These are phyloP conservation scores for Panurus biarmicus DNA, from an alignment of 2,113 vertebrate genomes.

Conservation along the genomic window DNA sequence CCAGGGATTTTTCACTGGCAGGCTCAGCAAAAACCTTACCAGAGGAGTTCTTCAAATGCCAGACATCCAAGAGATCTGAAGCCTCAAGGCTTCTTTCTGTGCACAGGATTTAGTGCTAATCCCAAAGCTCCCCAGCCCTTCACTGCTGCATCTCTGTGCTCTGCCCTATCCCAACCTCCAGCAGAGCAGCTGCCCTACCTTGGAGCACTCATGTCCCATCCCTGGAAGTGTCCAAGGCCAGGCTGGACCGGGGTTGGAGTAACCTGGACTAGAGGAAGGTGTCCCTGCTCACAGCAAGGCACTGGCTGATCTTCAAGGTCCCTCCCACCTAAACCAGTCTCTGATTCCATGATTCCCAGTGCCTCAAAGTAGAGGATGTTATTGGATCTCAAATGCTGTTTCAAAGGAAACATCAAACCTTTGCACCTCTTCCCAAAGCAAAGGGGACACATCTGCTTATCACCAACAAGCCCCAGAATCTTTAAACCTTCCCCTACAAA, in stretches of 20 bases:
- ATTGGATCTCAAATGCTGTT: neutral
- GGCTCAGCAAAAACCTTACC: neutral
- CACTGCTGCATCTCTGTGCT: neutral
- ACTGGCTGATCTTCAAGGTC: neutral
- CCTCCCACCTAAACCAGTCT: neutral
- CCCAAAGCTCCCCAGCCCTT: neutral
- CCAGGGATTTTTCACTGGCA: neutral
- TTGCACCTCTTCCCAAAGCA: neutral
- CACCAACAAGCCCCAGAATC: neutral
- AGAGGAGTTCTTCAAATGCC: neutral
- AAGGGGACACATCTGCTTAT: accelerated
- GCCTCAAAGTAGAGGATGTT: neutral
- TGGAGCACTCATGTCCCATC: neutral
- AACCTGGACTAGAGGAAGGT: accelerated
- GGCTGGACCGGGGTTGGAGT: neutral
- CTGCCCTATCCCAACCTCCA: neutral
- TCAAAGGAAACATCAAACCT: neutral
- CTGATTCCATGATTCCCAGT: neutral
- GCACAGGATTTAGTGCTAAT: neutral
- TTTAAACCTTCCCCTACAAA: neutral
- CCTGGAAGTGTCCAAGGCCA: neutral
- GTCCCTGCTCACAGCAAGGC: neutral
- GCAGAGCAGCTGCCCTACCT: neutral
- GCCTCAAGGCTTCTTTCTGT: neutral
- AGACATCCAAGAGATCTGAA: neutral